Base-by-base conservation (phyloP, 2,113 vertebrate species). In the Mesembrinibis cayennensis region DNA sequence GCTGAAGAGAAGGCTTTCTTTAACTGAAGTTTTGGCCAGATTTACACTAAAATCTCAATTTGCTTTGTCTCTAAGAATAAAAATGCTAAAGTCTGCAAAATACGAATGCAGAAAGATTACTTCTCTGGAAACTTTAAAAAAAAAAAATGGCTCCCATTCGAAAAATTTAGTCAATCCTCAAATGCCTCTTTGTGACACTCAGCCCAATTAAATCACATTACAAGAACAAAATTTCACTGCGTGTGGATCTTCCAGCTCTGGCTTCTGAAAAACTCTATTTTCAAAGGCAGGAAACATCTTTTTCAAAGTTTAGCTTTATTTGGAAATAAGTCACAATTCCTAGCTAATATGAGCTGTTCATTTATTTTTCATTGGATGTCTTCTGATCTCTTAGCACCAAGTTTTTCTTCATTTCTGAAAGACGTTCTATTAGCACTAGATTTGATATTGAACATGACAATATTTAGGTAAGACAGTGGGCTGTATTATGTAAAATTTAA, bases 161-260 rank as follows among this genome's bases (percentile, higher is more conserved):
- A 82, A 95, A 87, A 96, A 71, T 50, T 11, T 11, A 61, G 53
- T 55, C 61, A 94, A 25, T 69, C 55, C 44, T 85, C 11, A 3
- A 79, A 87, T 42, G 18, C 18, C 87, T 89, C 73, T 69, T 87
- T 62, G 36, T 3, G 15, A 94, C 32, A 66, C 38, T 17, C 21
- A 90, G 44, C 40, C 61, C 86, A 91, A 91, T 91, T 78, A 95
- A 95, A 90, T 87, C 83, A 77, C 29, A 29, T 66, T 76, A 42
- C 25, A 71, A 95, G 91, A 89, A 1, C 29, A 82, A 89, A 89
- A 85, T 22, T 58, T n/a, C 50, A 89, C 29, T 69, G 29, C 29
- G 40, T 61, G n/a, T 65, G 53, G 44, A 56, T 81, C 53, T 85
- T 89, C 32, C 30, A 66, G 49, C 22, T 79, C 62, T 82, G 70